Evolutionary conservation across 2,888 invertebrate genomes (phyloP).

Genomic region (Isoperla grammatica): DNA sequence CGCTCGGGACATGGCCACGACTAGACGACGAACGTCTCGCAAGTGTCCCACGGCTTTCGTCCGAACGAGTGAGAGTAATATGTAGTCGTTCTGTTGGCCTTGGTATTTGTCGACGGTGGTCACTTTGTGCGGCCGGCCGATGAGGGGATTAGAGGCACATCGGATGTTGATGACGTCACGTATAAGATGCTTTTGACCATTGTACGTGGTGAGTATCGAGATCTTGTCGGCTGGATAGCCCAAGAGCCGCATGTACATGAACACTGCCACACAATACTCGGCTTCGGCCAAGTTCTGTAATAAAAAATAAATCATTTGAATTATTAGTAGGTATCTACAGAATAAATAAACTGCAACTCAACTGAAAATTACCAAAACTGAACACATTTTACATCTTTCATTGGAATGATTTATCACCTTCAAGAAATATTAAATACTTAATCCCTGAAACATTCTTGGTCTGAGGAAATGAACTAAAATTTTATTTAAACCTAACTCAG

Average conservation of each 20-base stretch:
- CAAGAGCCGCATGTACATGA: conserved; percentile 96
- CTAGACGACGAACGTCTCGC: conserved; percentile 89
- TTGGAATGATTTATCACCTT: no score
- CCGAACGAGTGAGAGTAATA: conserved; percentile 90
- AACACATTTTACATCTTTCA: no score
- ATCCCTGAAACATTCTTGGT: no score
- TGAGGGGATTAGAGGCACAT: conserved; percentile 91
- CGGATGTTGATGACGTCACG: conserved; percentile 91
- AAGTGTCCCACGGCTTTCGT: conserved; percentile 97
- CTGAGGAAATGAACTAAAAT: no score
- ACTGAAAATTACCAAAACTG: no score
- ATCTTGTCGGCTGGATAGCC: conserved; percentile 97
- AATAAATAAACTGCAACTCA: no score
- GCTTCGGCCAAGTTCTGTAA: conserved; percentile 76
- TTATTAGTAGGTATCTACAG: no score
- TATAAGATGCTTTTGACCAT: conserved; percentile 97
- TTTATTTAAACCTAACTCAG: no score
- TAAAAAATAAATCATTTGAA: conserved; percentile 21
- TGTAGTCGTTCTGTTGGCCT: conserved; percentile 99
- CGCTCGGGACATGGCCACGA: conserved; percentile 97
- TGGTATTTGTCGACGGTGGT: conserved; percentile 99
- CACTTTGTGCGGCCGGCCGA: conserved; percentile 88
- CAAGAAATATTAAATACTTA: no score
- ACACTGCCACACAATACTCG: conserved; percentile 93
- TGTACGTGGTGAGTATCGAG: conserved; percentile 97